A percentile compares a stretch with the other conserved stretches of the same genome.
Conservation (phyloP, 2,113 vertebrate species). For the Campylomormyrus tamandua region DNA sequence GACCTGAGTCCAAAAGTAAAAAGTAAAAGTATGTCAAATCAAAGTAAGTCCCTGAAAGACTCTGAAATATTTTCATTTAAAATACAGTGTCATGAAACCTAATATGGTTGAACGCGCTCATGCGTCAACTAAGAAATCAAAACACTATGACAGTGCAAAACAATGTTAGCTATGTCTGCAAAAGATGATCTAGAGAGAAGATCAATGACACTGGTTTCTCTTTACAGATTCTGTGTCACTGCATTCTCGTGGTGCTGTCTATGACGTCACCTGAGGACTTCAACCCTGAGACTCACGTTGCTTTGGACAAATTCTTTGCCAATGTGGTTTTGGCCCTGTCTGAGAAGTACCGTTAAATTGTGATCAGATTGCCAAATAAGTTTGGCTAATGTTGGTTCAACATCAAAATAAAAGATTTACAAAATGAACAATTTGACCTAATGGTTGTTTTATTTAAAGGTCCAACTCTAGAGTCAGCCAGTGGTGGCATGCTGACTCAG, state of each 20-base stretch:
- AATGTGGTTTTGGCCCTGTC: conserved; percentile 27
- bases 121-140: not conserved
- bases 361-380: not conserved
- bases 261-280: conserved; percentile 27
- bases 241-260: conserved; percentile 30
- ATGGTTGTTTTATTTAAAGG: not conserved
- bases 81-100: not conserved
- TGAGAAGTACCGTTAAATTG: conserved; percentile 35
- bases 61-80: not conserved
- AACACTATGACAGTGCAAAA: not conserved
- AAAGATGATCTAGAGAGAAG: not conserved
- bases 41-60: conserved; percentile 44
- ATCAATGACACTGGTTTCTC: not conserved
- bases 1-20: no score
- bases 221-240: conserved; percentile 31
- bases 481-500: not conserved
- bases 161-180: not conserved
- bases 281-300: conserved; percentile 30
- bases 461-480: not conserved
- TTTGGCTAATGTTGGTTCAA: not conserved
- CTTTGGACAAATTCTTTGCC: conserved; percentile 31
- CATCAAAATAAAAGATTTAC: not conserved
- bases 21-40: no score
- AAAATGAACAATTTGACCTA: not conserved
- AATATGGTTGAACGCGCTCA: not conserved